Base-by-base conservation (phyloP, 2,797 vertebrate genomes). In the Erethizon dorsatum region DNA sequence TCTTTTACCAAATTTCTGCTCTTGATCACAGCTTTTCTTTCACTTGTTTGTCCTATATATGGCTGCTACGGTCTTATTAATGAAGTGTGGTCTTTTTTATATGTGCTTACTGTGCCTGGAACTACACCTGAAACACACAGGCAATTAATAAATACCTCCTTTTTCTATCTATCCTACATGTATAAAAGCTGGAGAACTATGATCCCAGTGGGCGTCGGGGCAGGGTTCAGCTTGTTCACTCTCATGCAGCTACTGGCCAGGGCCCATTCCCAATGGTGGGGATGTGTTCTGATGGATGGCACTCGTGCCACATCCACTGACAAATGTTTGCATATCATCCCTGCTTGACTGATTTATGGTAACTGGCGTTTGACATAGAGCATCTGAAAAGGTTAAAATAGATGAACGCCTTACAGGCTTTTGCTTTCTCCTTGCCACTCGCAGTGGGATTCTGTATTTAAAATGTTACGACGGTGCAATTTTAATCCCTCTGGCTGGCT, bases 341-440 rank as follows among this genome's bases (percentile, higher is more conserved):
- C 22, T 82, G 24, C 28, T 73, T 94, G 78, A 50, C 15, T 94
- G 80, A 85, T 84, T 92, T 83, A 87, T 82, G 57, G 47, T 59
- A 95, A 73, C 31, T 90, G n/a, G 20, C 82, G n/a, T 94, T 95
- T 94, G 65, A 67, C 61, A 54, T 31, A 22, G 47, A 88, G 9
- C 77, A 83, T 77, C 22, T 75, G 56, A 82, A 87, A 77, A 91
- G 84, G 14, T 88, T 87, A 86, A 92, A 95, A 88, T 47, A 96
- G 37, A 77, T 63, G 61, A 69, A 93, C 84, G 31, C 2, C 54
- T 78, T 56, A 61, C 1, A 78, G 52, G 41, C 24, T 52, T 97
- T 92, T 92, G 33, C 28, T 77, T 5, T 77, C 56, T 88, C 20
- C 15, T 54, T 73, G 65, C 15, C 22, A 93, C 2, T 11, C 3